A percentile compares a stretch with the other conserved stretches of the same genome.
Evolutionary conservation across 2,797 vertebrate species (phyloP).

Genomic region (Microctenopoma steveboyesi): DNA sequence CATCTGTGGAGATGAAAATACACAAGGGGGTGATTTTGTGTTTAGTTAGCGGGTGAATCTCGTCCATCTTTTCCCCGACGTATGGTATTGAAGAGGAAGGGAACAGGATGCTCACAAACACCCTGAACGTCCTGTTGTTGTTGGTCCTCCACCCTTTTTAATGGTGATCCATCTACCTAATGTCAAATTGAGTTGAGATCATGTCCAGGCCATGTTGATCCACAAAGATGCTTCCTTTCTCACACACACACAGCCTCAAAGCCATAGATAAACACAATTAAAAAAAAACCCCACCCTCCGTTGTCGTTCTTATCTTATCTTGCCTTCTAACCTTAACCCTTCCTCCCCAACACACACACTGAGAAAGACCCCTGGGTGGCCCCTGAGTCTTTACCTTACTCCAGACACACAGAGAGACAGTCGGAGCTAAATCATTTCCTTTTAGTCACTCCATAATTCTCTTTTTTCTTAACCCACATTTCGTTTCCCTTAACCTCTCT

Average conservation of each 20-base stretch:
- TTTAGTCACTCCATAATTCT: conserved; percentile 57
- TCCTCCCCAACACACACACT: conserved; percentile 18
- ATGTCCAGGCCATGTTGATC: conserved; percentile 77
- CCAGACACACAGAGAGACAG: conserved; percentile 50
- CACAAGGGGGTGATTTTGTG: conserved; percentile 73
- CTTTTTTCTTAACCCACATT: neutral
- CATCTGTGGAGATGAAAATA: conserved; percentile 72
- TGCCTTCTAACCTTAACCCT: conserved; percentile 62
- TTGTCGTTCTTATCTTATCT: conserved; percentile 81
- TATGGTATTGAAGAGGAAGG: conserved; percentile 65
- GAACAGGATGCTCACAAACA: conserved; percentile 73
- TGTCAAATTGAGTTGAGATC: conserved; percentile 69
- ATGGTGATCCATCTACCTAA: conserved; percentile 72
- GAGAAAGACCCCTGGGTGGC: conserved; percentile 62
- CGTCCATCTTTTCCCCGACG: conserved; percentile 68
- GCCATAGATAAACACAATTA: conserved; percentile 77
- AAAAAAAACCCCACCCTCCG: conserved; percentile 69
- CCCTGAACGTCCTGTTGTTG: conserved; percentile 59
- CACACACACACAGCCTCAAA: conserved; percentile 57
- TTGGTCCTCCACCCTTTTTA: conserved; percentile 64
- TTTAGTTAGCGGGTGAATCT: conserved; percentile 72
- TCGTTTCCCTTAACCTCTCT: conserved; percentile 25
- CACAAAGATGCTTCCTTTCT: conserved; percentile 53
- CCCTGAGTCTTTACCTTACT: conserved; percentile 63
- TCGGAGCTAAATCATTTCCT: conserved; percentile 59